Evolutionary conservation across 2,888 invertebrate species (phyloP), one percentile per base, ranked within the genome.

Genomic region (Anthophora plumipes): DNA sequence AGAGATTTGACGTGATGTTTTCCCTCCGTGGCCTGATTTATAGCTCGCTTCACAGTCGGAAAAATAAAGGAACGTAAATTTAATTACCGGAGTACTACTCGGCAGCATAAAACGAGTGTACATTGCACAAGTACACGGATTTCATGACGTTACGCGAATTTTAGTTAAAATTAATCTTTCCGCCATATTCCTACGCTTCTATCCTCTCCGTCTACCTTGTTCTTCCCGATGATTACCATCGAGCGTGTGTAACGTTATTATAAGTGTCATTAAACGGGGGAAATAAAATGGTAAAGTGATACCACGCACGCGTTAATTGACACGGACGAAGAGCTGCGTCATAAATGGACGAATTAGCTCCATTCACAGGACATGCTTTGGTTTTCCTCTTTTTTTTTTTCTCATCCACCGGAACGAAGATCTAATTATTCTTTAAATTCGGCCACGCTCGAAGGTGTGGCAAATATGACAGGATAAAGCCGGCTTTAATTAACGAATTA

Each of bases 51-150:
- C 55, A 20, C 14, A 50, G 66, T 14, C 25, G 60, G 50, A 63
- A 79, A 78, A 78, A 78, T 60, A 72, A 78, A 71, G 55, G 77
- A 84, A 78, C 83, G 69, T 37, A 79, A 86, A 84, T 83, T 83
- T 84, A 83, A 84, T 84, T 84, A 75, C 48, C 67, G 48, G 64
- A 75, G 63, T 69, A 64, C 63, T 59, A 39, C 60, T 64, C 63
- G 80, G 59, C 81, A 59, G 48, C 50, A n/a, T n/a, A n/a, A n/a
- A 39, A 25, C 55, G 31, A 17, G 60, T 48, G 55, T 55, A 63
- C 17, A 22, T 69, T 78, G 61, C 54, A n/a, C 52, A 46, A n/a
- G 52, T 14, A 59, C 46, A 31, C 20, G 41, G 46, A 37, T 22
- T n/a, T 41, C 79, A 22, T 48, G 77, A 78, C 70, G 68, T 78